Conservation (phyloP, 2,888 invertebrate genomes). For the Gortyna flavago region DNA sequence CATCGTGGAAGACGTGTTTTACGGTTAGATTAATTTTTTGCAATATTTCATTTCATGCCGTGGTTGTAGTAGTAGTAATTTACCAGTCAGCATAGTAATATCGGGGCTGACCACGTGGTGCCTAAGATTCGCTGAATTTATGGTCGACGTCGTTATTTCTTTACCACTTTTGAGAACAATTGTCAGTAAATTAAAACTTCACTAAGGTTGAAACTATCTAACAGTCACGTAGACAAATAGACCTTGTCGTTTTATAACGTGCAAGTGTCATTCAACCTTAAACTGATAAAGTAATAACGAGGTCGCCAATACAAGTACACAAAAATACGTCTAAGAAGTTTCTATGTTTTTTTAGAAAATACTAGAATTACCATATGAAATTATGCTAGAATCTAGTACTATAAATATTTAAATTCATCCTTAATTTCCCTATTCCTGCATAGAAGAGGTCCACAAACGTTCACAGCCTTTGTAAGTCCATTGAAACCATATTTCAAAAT, state of each 20-base stretch:
- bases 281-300: too few species aligned
- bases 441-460: background rate
- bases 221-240: too few species aligned
- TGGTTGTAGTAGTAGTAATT: background rate
- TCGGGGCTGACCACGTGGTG: background rate
- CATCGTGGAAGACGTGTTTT: background rate
- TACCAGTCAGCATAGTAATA: background rate
- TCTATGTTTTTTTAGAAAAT: too few species aligned
- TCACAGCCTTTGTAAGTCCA: conserved; percentile 8
- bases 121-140: too few species aligned
- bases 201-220: too few species aligned
- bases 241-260: too few species aligned
- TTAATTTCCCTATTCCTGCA: background rate
- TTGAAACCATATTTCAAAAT: conserved; percentile 35
- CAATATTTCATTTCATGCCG: background rate
- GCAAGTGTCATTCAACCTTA: too few species aligned
- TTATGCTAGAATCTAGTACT: background rate
- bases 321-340: background rate
- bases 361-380: background rate
- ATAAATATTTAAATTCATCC: background rate
- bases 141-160: too few species aligned
- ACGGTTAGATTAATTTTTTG: background rate
- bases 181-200: too few species aligned
- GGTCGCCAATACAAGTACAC: too few species aligned
- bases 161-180: too few species aligned